Percentiles rank a stretch among this genome's conserved stretches.
These are phyloP conservation scores for Drosophila mimetica DNA, from an alignment of 2,888 invertebrate genomes.

Conservation along the genomic window DNA sequence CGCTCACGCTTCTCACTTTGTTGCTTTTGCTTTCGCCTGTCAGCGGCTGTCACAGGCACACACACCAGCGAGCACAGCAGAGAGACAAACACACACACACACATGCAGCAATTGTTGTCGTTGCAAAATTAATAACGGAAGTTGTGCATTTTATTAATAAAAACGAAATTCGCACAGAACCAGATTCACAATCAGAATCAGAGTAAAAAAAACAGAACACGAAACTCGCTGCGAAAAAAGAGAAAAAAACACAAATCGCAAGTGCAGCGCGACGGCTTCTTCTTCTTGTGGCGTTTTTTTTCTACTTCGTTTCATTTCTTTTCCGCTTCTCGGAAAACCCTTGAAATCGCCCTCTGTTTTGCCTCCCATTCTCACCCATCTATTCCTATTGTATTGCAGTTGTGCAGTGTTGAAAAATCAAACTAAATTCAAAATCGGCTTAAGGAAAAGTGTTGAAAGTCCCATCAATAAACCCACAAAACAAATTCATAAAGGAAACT, in stretches of 20 bases:
- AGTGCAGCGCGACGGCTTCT: slow-evolving; percentile 28
- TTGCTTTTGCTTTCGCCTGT: slow-evolving; percentile 43
- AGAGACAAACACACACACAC: slow-evolving; percentile 13
- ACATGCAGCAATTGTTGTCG: slow-evolving; percentile 66
- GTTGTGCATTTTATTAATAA: slow-evolving; percentile 84
- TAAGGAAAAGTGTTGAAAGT: slow-evolving; percentile 25
- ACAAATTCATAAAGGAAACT: slow-evolving; percentile 19
- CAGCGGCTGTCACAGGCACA: slow-evolving; percentile 36
- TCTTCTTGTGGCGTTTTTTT: slow-evolving; percentile 6
- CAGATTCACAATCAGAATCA: slow-evolving; percentile 38
- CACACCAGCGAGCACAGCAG: slow-evolving; percentile 2
- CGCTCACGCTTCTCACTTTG: slow-evolving; percentile 55
- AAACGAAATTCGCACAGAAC: slow-evolving; percentile 69
- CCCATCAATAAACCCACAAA: slow-evolving; percentile 10
- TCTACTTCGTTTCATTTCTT: slow-evolving; percentile 25
- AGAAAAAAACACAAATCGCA: slow-evolving; percentile 7
- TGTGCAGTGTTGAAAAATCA: slow-evolving; percentile 54
- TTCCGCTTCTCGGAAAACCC: slow-evolving; percentile 36
- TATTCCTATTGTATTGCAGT: slow-evolving; percentile 42
- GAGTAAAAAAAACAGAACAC: slow-evolving; percentile 36
- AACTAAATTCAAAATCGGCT: slow-evolving; percentile 58
- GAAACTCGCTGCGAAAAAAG: slow-evolving; percentile 23
- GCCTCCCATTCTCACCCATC: slow-evolving; percentile 4
- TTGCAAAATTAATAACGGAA: slow-evolving; percentile 83
- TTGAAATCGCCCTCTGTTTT: slow-evolving; percentile 13